These are phyloP conservation scores for Mactra quadrangularis DNA, from an alignment of 1,140 invertebrate species.

Conservation along the genomic window DNA sequence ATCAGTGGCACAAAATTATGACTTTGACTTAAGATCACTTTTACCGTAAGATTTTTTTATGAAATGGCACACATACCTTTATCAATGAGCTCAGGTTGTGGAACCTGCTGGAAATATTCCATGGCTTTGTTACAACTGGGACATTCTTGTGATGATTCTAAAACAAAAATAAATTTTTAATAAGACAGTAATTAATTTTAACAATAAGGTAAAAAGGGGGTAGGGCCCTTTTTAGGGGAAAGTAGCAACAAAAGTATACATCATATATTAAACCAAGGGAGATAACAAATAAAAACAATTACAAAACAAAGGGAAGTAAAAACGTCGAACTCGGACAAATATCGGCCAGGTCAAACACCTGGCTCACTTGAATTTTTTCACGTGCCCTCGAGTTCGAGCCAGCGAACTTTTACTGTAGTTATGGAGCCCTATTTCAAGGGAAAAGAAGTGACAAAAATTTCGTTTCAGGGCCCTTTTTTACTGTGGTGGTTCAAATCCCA, in stretches of 20 bases:
- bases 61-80: slow-evolving; percentile 6
- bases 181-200: background rate
- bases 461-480: no score
- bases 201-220: background rate
- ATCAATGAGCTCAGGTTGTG: slow-evolving; percentile 33
- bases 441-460: no score
- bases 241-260: no score
- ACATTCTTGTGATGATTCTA: slow-evolving; percentile 34
- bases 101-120: slow-evolving; percentile 14
- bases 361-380: no score
- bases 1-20: no score
- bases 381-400: no score
- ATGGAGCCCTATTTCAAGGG: background rate
- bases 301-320: no score
- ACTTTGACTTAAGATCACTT: no score
- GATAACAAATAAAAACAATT: no score
- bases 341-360: background rate
- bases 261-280: no score
- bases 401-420: background rate
- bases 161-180: background rate
- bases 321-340: background rate
- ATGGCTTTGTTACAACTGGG: slow-evolving; percentile 37
- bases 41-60: background rate
- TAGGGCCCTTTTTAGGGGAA: background rate
- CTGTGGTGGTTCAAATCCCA: no score